Conservation (phyloP, 2,888 invertebrate genomes). For the Habroteleia sp. region DNA sequence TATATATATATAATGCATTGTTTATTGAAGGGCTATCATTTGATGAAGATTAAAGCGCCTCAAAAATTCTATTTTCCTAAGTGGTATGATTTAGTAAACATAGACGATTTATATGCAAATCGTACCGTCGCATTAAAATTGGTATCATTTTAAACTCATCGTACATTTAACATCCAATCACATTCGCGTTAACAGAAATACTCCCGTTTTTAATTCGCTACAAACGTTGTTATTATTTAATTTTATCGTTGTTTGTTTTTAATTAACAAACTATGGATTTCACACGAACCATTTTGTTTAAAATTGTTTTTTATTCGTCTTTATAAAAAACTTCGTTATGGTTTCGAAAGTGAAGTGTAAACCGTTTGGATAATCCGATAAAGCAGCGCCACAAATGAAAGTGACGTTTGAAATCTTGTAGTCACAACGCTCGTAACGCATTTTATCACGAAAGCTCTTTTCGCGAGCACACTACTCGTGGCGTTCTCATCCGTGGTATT, state of each 20-base stretch:
- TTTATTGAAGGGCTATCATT: too few species aligned
- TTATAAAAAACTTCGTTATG: too few species aligned
- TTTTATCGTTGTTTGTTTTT: too few species aligned
- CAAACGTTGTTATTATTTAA: too few species aligned
- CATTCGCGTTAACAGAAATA: too few species aligned
- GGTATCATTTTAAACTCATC: not conserved
- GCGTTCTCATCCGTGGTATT: slow-evolving; percentile 10
- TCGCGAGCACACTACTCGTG: slow-evolving; percentile 5
- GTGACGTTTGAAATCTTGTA: slow-evolving; percentile 18
- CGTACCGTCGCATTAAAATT: not conserved
- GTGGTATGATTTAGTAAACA: not conserved
- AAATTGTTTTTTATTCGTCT: too few species aligned
- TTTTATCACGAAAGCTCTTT: slow-evolving; percentile 27
- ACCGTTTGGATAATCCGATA: slow-evolving; percentile 7
- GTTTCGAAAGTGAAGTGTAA: not conserved
- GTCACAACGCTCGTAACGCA: slow-evolving; percentile 17
- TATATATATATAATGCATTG: too few species aligned
- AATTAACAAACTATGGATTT: too few species aligned
- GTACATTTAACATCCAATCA: not conserved
- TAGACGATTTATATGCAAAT: slow-evolving; percentile 19
- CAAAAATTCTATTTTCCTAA: too few species aligned
- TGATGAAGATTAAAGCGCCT: too few species aligned
- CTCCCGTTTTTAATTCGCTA: too few species aligned
- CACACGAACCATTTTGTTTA: too few species aligned
- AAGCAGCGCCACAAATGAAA: slow-evolving; percentile 12